Base-by-base conservation (phyloP, 2,113 vertebrate species). In the Psilopsiagon aymara region DNA sequence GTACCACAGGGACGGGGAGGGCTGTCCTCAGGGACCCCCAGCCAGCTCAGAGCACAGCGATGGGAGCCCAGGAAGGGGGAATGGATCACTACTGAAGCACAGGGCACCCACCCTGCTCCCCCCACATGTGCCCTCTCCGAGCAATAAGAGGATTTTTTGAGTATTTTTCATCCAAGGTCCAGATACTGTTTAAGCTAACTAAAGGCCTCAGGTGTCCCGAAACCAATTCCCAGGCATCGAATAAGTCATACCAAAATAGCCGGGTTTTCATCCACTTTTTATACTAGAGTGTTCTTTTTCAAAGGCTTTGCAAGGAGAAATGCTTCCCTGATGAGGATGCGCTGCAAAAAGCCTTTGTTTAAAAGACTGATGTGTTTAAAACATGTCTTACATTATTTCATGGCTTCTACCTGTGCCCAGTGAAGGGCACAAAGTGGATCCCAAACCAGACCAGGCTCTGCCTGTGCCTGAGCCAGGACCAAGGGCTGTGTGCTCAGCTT, bases 341-440 rank as follows among this genome's bases (percentile, higher is more conserved):
- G 11, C 33, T 52, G 77, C 51, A 33, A 66, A 85, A 85, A 86
- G 37, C 41, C 67, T 84, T 55, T 52, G 25, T 85, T 92, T 49
- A 41, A 57, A 92, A 70, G 82, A 59, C 35, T 51, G 20, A 44
- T 17, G 1, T 28, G 27, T 73, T 94, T 92, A 35, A 37, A 41
- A 52, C 57, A 78, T 4, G 21, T 77, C 88, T 74, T 89, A 62
- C 96, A 52, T 95, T 90, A 88, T 91, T 80, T 94, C 62, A 41
- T 5, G 33, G 82, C 51, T 64, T 81, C 52, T 49, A 4, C 0
- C 0, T 0, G 1, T 43, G 47, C 35, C 82, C 17, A 2, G 39
- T 2, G 62, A 53, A 60, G 76, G 51, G 82, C 2, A 13, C 10
- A 62, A 68, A 43, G 53, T 4, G 31, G 62, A 76, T 46, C 44